Evolutionary conservation across 2,797 vertebrate genomes (phyloP), one percentile per base, ranked within the genome.

Genomic region (Gallinago stenura): DNA sequence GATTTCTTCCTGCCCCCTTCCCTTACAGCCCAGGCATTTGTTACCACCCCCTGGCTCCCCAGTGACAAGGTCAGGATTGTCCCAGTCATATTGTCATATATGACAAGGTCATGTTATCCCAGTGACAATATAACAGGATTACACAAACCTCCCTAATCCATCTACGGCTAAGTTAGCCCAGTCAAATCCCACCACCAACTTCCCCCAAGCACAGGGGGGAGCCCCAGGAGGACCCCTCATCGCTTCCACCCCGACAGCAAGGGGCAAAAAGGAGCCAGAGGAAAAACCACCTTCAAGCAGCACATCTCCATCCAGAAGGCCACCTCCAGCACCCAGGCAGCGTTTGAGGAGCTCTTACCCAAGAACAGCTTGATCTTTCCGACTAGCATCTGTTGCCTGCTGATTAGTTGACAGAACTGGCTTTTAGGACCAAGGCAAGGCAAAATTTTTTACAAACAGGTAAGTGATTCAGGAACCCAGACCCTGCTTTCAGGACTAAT

Each of bases 321-420:
- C 53, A 78, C 25, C 8, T 39, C 53, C 0, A 1, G 50, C 62
- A 83, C 50, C 2, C 62, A 72, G 31, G 30, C 1, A 0, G 3
- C 28, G 28, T 6, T 16, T 31, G n/a, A 46, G 57, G 1, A 65
- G 35, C 22, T 53, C 53, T 37, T 50, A 82, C 30, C 19, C 58
- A 79, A 58, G 10, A 94, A 54, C 65, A 78, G 61, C 21, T 18
- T 68, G 53, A 46, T 33, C 51, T 35, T 82, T 76, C 56, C 35
- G 22, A 87, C 15, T n/a, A 15, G 13, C 39, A 35, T 24, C n/a
- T 70, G 18, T 33, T 5, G 1, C 41, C 61, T 66, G 66, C 33
- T 17, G 3, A 35, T 39, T 33, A 89, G 50, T 30, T 76, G n/a
- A 56, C 4, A 53, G 18, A 73, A 87, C 3, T 78, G 76, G 9